Evolutionary conservation across 1,140 invertebrate species (phyloP).

Genomic region (Musca domestica): DNA sequence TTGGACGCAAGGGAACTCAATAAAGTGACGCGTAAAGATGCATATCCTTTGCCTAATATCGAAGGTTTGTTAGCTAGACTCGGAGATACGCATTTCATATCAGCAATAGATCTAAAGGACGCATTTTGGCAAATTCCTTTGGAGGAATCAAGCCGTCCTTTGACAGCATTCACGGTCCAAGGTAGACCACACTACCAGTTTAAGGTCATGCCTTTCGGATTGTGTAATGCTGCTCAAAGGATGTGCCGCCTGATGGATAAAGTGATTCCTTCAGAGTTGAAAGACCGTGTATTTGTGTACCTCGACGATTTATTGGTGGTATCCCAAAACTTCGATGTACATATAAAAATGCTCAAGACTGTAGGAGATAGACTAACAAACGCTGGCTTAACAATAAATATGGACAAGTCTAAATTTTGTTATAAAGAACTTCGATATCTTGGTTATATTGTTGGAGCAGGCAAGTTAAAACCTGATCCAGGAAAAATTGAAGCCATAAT

Average conservation of each 20-base stretch:
- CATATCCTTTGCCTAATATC: no score
- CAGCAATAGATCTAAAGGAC: neutral
- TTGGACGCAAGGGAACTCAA: no score
- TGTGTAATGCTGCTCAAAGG: no score
- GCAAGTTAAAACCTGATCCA: neutral
- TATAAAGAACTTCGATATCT: neutral
- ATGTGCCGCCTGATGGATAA: neutral
- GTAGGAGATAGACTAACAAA: neutral
- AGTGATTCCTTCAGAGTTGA: neutral
- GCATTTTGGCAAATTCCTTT: neutral
- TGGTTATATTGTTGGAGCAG: neutral
- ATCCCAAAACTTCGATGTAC: neutral
- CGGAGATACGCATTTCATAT: no score
- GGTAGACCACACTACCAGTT: no score
- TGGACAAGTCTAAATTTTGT: neutral
- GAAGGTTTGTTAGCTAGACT: no score
- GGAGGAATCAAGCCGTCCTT: neutral
- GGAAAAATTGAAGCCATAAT: no score
- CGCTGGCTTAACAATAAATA: neutral
- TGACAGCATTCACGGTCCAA: neutral
- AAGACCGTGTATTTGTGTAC: neutral
- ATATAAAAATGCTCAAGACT: neutral
- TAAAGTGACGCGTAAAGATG: no score
- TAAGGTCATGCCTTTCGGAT: no score
- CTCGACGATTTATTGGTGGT: neutral